These are phyloP conservation scores for Lagria hirta DNA, from an alignment of 2,888 invertebrate species.

Conservation along the genomic window DNA sequence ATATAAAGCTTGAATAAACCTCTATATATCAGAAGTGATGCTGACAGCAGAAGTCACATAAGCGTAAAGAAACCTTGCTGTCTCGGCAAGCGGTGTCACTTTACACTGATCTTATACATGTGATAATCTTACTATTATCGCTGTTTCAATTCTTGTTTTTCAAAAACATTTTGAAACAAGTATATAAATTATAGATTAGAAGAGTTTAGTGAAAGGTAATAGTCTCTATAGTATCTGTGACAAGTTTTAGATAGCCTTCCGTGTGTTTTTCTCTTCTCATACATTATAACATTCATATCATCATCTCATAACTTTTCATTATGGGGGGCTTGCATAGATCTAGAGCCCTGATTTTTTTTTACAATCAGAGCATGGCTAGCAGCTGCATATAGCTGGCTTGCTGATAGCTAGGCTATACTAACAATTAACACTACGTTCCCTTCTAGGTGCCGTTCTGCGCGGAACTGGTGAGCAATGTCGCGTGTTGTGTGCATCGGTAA, in stretches of 20 bases:
- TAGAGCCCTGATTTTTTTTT: no score
- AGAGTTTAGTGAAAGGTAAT: neutral
- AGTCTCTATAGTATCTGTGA: neutral
- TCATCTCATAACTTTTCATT: conserved; percentile 22
- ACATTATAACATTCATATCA: conserved; percentile 26
- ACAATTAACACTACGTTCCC: conserved; percentile 59
- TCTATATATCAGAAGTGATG: no score
- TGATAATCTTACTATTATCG: conserved; percentile 10
- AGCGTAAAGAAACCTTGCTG: no score
- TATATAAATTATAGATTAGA: no score
- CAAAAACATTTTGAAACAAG: neutral
- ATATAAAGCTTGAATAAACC: no score
- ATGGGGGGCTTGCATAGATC: conserved; percentile 9
- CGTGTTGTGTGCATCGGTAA: conserved; percentile 94
- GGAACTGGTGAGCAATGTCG: conserved; percentile 93
- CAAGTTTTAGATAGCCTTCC: conserved; percentile 32
- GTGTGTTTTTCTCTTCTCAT: conserved; percentile 32
- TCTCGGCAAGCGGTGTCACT: no score
- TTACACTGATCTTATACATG: no score
- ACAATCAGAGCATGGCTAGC: conserved; percentile 48
- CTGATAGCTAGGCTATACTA: conserved; percentile 54
- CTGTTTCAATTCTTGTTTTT: neutral
- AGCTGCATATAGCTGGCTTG: conserved; percentile 49
- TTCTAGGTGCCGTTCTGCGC: conserved; percentile 89
- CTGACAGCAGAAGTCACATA: no score